These are phyloP conservation scores for Ochotona princeps DNA, from an alignment of 2,113 vertebrate species.

Conservation along the genomic window DNA sequence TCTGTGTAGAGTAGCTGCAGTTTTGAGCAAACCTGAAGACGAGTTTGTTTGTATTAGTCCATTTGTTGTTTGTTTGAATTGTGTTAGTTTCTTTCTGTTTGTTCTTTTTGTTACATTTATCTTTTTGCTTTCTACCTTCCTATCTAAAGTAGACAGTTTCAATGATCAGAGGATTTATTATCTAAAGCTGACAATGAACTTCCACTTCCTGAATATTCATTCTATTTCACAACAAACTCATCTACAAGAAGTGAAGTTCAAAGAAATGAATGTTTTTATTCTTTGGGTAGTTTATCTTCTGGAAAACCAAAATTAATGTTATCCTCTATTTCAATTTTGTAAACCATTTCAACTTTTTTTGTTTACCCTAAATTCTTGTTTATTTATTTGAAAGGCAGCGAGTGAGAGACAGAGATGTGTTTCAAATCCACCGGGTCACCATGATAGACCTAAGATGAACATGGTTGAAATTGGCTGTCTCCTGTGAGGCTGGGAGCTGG, in stretches of 20 bases:
- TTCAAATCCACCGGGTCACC: too few relatives aligned
- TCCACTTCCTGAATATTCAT: conserved; percentile 20
- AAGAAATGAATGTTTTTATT: conserved; percentile 8
- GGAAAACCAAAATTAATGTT: background rate
- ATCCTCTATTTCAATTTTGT: background rate
- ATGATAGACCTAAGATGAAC: too few relatives aligned
- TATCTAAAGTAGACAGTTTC: background rate
- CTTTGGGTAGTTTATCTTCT: background rate
- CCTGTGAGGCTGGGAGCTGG: too few relatives aligned
- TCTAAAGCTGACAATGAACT: background rate
- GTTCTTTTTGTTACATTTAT: background rate
- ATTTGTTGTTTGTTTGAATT: background rate
- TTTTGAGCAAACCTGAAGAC: background rate
- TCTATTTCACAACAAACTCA: conserved; percentile 37
- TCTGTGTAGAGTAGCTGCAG: background rate
- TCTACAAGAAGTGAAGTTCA: conserved; percentile 37
- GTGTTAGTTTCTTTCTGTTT: background rate
- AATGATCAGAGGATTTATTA: background rate
- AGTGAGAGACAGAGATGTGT: too few relatives aligned
- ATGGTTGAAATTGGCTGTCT: too few relatives aligned
- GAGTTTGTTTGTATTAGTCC: background rate
- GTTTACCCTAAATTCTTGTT: too few relatives aligned
- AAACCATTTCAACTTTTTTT: too few relatives aligned
- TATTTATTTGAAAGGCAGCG: too few relatives aligned
- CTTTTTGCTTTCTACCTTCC: background rate